These are phyloP conservation scores for Benitochromis conjunctus DNA, from an alignment of 2,113 vertebrate genomes.

Conservation along the genomic window DNA sequence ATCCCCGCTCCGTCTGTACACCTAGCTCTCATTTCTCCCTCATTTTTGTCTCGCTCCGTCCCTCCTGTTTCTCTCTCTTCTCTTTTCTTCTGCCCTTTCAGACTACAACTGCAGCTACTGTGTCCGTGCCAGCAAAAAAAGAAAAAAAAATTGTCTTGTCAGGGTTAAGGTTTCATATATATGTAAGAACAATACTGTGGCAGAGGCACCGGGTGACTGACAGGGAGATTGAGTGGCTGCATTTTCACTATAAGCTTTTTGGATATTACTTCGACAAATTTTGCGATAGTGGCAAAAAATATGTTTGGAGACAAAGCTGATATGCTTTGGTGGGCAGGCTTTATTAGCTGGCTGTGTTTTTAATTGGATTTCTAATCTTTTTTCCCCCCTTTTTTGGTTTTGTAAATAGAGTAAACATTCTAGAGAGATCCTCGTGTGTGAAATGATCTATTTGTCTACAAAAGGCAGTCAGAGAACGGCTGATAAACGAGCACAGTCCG, in stretches of 20 bases:
- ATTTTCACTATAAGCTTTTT: slow-evolving; percentile 10
- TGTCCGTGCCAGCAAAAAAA: slow-evolving; percentile 1
- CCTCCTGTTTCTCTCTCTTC: neutral
- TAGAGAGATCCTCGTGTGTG: slow-evolving; percentile 21
- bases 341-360: slow-evolving; percentile 12
- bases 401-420: slow-evolving; percentile 20
- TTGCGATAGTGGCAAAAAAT: neutral
- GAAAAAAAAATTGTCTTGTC: neutral
- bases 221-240: neutral
- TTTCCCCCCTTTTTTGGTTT: neutral
- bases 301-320: slow-evolving; percentile 8
- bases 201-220: slow-evolving; percentile 18
- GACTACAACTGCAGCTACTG: slow-evolving; percentile 19
- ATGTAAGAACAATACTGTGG: slow-evolving; percentile 26
- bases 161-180: slow-evolving; percentile 41
- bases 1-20: neutral
- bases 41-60: neutral
- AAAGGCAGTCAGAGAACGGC: slow-evolving; percentile 4
- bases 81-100: neutral
- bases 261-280: slow-evolving; percentile 20
- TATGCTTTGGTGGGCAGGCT: slow-evolving; percentile 1
- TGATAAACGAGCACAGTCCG: slow-evolving; percentile 25
- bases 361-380: slow-evolving; percentile 31
- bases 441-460: slow-evolving; percentile 38
- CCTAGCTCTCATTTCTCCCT: neutral